A percentile compares a stretch with the other conserved stretches of the same genome.
Conservation (phyloP, 2,888 invertebrate species). For the Eudasyphora cyanicolor region DNA sequence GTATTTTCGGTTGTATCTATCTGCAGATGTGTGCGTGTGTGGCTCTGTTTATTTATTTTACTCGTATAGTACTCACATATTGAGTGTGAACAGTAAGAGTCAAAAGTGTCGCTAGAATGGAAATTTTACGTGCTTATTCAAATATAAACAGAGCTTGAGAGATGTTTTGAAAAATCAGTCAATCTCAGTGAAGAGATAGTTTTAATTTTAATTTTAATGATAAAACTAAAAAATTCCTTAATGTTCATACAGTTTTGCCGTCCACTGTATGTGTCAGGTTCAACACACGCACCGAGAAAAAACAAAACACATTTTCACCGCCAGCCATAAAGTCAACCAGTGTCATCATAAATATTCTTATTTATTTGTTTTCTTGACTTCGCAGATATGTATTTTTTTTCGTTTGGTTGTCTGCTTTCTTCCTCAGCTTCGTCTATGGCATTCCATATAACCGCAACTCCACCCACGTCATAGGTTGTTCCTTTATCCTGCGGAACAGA, state of each 20-base stretch:
- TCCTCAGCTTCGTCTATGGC: neutral
- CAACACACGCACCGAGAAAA: neutral
- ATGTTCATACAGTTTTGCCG: too few species aligned
- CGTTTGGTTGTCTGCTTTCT: neutral
- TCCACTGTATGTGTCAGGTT: too few species aligned
- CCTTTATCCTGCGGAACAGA: neutral
- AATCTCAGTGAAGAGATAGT: too few species aligned
- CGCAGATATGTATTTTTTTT: neutral
- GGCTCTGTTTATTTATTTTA: neutral
- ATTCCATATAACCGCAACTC: neutral
- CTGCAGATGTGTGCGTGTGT: neutral
- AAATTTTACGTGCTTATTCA: too few species aligned
- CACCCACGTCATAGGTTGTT: neutral
- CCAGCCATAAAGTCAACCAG: constrained; percentile 60
- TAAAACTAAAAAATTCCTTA: too few species aligned
- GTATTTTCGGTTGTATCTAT: neutral
- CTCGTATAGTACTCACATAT: neutral
- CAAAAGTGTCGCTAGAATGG: too few species aligned
- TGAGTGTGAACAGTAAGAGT: neutral
- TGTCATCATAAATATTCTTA: constrained; percentile 53
- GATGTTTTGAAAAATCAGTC: too few species aligned
- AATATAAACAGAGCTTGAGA: too few species aligned
- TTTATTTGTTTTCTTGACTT: constrained; percentile 47
- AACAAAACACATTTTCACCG: constrained; percentile 25
- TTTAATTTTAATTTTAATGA: too few species aligned